Evolutionary conservation across 2,113 vertebrate species (phyloP).

Genomic region (Petaurus breviceps): DNA sequence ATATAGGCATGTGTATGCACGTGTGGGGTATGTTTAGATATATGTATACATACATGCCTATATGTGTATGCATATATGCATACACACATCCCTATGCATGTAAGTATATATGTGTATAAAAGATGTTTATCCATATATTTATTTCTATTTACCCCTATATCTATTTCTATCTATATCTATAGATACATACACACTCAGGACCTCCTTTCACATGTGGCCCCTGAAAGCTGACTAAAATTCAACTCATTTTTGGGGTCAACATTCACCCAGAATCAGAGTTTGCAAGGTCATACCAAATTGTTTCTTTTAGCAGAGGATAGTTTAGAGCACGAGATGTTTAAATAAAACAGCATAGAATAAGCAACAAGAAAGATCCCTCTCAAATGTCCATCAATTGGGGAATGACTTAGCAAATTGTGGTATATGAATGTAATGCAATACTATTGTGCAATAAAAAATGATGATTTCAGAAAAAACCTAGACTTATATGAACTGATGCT

Average conservation of each 20-base stretch:
- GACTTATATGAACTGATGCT: too few species aligned
- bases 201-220: not conserved
- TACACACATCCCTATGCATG: too few species aligned
- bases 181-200: not conserved
- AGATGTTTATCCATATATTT: not conserved
- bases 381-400: too few species aligned
- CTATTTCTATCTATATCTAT: not conserved
- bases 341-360: not conserved
- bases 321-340: not conserved
- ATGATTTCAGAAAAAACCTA: too few species aligned
- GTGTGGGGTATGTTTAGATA: not conserved
- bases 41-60: not conserved
- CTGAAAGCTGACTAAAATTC: not conserved
- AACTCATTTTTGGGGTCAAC: not conserved
- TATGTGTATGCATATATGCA: not conserved
- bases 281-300: not conserved
- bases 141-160: too few species aligned
- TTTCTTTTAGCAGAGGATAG: not conserved
- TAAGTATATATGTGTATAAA: too few species aligned
- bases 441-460: too few species aligned
- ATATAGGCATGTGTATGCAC: not conserved
- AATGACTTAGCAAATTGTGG: too few species aligned
- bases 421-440: too few species aligned
- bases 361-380: not conserved
- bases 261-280: not conserved